phyloP scores from a whole-genome alignment of 1,140 invertebrate genomes.

The Anastrepha obliqua region DNA sequence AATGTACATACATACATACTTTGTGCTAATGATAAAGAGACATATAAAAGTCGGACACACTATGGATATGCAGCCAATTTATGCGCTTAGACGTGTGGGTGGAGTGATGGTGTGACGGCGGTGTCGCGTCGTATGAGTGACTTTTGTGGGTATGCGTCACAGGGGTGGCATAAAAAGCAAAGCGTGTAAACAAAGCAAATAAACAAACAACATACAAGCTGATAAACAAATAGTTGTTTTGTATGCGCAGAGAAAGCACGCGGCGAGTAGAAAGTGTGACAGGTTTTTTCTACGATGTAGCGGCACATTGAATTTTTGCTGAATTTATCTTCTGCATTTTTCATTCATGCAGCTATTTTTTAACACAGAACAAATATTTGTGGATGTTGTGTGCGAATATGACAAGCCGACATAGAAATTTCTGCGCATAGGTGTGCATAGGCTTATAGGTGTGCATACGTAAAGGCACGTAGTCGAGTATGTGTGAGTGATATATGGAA shows the following conservation, averaged over 20 bases:
- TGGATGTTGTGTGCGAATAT: neutral
- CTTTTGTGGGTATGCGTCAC: neutral
- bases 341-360: neutral
- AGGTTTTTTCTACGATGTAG: neutral
- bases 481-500: too few species aligned
- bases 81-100: conserved; percentile 19
- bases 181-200: neutral
- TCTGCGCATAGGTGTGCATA: neutral
- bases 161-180: neutral
- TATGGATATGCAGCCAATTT: conserved; percentile 11
- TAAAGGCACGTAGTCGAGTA: too few species aligned
- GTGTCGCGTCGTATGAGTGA: conserved; percentile 15
- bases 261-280: neutral
- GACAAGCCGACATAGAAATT: neutral
- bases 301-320: neutral
- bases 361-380: neutral
- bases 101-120: neutral
- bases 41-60: neutral
- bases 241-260: neutral
- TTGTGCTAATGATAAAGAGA: conserved; percentile 4
- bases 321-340: conserved; percentile 7
- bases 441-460: neutral
- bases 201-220: conserved; percentile 27
- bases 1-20: neutral
- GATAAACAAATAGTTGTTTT: neutral